These are phyloP conservation scores for Ophion ellenae DNA, from an alignment of 2,888 invertebrate species.

Conservation along the genomic window DNA sequence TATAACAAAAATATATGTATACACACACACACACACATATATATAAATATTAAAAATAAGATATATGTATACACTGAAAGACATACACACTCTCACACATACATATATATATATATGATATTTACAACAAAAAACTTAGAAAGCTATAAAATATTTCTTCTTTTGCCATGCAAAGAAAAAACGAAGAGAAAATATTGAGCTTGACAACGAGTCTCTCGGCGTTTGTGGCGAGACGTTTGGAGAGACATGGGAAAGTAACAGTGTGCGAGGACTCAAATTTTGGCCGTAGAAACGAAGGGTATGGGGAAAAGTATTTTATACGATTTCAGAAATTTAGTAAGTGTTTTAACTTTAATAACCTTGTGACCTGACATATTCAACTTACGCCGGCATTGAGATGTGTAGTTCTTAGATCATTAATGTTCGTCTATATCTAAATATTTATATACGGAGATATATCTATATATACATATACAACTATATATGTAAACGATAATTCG, in stretches of 20 bases:
- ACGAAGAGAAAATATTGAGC: constrained; percentile 29
- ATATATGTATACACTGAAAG: constrained; percentile 37
- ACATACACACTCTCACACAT: constrained; percentile 40
- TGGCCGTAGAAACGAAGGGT: constrained; percentile 46
- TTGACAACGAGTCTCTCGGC: constrained; percentile 34
- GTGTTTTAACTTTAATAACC: constrained; percentile 76
- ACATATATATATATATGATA: constrained; percentile 74
- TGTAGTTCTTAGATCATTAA: constrained; percentile 57
- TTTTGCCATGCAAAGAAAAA: constrained; percentile 52
- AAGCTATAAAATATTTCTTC: constrained; percentile 66
- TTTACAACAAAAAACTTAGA: constrained; percentile 71
- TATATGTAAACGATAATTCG: constrained; percentile 34
- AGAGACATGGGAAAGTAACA: constrained; percentile 25
- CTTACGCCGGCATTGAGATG: constrained; percentile 61
- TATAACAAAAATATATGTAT: constrained; percentile 51
- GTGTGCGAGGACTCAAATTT: constrained; percentile 1
- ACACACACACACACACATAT: constrained; percentile 53
- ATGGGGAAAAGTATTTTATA: constrained; percentile 67
- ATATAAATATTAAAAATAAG: constrained; percentile 63
- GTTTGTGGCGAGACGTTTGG: not conserved
- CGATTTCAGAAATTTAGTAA: constrained; percentile 67
- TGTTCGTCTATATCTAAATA: constrained; percentile 73
- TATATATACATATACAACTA: constrained; percentile 38
- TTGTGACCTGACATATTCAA: constrained; percentile 73
- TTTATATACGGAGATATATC: constrained; percentile 68